Conservation (phyloP, 2,888 invertebrate genomes). For the Monoplex corrugatus region DNA sequence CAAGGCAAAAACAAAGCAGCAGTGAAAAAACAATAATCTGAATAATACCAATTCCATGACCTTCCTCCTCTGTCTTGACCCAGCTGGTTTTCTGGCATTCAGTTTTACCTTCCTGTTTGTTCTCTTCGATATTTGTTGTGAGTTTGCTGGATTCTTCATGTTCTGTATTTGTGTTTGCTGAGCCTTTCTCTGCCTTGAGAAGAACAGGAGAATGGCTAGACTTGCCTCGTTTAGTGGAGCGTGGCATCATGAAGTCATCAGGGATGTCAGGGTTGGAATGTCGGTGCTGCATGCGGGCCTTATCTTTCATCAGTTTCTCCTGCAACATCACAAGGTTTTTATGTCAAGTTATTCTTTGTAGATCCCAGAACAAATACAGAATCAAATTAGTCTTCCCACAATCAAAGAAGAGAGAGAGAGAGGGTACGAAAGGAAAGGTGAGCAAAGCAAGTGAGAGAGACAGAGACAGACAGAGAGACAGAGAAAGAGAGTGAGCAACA, state of each 20-base stretch:
- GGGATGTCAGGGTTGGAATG: constrained; percentile 52
- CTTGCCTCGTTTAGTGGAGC: constrained; percentile 41
- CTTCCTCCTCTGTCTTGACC: not conserved
- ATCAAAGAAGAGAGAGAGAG: not conserved
- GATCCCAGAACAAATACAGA: too few relatives aligned
- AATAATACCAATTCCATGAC: not conserved
- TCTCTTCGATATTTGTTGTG: too few relatives aligned
- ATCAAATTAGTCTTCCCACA: not conserved
- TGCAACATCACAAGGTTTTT: constrained; percentile 55
- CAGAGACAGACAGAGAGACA: too few relatives aligned
- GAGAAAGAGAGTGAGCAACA: too few relatives aligned
- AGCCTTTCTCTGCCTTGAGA: too few relatives aligned
- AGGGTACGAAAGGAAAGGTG: too few relatives aligned
- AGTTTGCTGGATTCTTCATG: too few relatives aligned
- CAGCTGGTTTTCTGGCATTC: not conserved
- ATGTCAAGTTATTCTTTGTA: too few relatives aligned
- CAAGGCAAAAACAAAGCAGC: not conserved
- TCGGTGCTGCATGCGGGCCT: constrained; percentile 74
- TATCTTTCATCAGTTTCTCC: constrained; percentile 77
- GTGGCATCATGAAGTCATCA: not conserved
- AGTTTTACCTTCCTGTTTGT: not conserved
- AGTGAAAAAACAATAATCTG: not conserved
- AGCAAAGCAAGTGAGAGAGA: too few relatives aligned
- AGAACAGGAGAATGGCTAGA: too few relatives aligned
- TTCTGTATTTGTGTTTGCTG: too few relatives aligned